These are phyloP conservation scores for Lithophane semibrunnea DNA, from an alignment of 2,888 invertebrate species.

Conservation along the genomic window DNA sequence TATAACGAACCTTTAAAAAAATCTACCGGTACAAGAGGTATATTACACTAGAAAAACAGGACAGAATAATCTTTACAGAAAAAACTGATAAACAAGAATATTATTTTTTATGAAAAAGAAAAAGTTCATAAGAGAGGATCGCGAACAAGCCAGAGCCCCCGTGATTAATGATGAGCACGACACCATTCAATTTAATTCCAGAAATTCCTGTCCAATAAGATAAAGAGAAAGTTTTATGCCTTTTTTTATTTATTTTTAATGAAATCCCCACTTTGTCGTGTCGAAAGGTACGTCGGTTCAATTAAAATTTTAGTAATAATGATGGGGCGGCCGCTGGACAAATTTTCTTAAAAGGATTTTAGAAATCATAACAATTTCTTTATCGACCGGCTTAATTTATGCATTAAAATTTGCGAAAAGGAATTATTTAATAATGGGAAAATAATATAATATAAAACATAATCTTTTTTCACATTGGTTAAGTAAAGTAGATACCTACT, in stretches of 20 bases:
- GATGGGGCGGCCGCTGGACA: slow-evolving; percentile 31
- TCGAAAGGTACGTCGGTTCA: slow-evolving; percentile 61
- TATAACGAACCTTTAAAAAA: background rate
- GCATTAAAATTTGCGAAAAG: slow-evolving; percentile 22
- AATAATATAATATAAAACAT: background rate
- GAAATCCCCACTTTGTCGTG: slow-evolving; percentile 62
- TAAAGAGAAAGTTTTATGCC: slow-evolving; percentile 72
- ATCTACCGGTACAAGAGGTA: background rate
- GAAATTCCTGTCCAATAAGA: slow-evolving; percentile 78
- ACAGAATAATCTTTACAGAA: slow-evolving; percentile 39
- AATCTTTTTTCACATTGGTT: background rate
- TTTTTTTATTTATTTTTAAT: slow-evolving; percentile 71
- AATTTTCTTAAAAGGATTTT: slow-evolving; percentile 45
- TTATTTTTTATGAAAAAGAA: slow-evolving; percentile 71
- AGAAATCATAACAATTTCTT: slow-evolving; percentile 40
- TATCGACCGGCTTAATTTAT: slow-evolving; percentile 24
- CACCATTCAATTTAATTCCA: slow-evolving; percentile 83
- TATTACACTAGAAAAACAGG: slow-evolving; percentile 19
- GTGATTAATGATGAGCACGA: slow-evolving; percentile 83
- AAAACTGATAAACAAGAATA: slow-evolving; percentile 63
- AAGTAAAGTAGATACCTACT: background rate
- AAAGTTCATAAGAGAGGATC: slow-evolving; percentile 74
- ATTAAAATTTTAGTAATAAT: slow-evolving; percentile 66
- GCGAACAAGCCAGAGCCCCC: slow-evolving; percentile 76
- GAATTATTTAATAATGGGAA: slow-evolving; percentile 4